Evolutionary conservation across 2,113 vertebrate genomes (phyloP), one percentile per base, ranked within the genome.

Genomic region (Channa maculata): DNA sequence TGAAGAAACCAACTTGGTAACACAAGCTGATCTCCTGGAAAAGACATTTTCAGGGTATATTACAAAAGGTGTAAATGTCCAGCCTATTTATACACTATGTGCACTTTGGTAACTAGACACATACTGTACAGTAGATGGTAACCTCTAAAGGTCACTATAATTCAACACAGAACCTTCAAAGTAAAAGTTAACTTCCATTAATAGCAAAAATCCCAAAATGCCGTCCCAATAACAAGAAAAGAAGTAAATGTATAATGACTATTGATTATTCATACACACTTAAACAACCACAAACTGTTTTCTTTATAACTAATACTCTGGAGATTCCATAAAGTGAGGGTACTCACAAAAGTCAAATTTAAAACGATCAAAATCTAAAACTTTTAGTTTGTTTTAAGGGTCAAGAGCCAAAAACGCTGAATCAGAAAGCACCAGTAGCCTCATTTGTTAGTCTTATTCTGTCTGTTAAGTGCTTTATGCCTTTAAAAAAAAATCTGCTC

Each of bases 161-260:
- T 33, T 38, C 24, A 67, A 46, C 55, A 58, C 38, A 58, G 34
- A 59, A 60, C 59, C 10, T 49, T 57, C 15, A 36, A 44, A 68
- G 53, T 52, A 52, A 52, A 61, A 44, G 33, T n/a, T 15, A 11
- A 59, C 37, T 8, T 48, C 13, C 6, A 36, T 14, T 13, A 51
- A 62, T 33, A 45, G 50, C 14, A 38, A 39, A 53, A 36, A 41
- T 41, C 39, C 6, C 6, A 41, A 41, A 41, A 41, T 41, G 6
- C 39, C 39, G 6, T 41, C 39, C 39, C 6, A 4, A 41, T 5
- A 4, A 41, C 39, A 41, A 24, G 24, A 24, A 24, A 24, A 24
- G 24, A 24, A 24, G 24, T 24, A 24, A 24, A 24, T 24, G 24
- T 24, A 24, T 24, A 24, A 24, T 24, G 24, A 24, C 24, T 24